Evolutionary conservation across 2,888 invertebrate species (phyloP).

Genomic region (Idaea biselata): DNA sequence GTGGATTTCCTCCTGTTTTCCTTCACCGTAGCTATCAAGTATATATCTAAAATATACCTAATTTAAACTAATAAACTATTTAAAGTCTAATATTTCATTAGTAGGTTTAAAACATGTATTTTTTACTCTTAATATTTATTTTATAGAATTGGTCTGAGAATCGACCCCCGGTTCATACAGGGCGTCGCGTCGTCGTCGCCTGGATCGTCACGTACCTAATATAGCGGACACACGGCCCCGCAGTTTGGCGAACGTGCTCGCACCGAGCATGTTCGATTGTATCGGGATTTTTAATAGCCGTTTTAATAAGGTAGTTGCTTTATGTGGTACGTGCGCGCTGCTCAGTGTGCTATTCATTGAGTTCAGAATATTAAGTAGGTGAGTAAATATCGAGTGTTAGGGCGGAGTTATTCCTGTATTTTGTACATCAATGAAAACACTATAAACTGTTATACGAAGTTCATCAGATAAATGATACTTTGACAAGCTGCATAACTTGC

Average conservation of each 20-base stretch:
- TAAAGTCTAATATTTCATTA: no score
- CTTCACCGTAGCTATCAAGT: no score
- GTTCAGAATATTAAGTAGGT: background rate
- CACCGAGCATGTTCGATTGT: slow-evolving; percentile 11
- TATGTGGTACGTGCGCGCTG: background rate
- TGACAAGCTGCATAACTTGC: no score
- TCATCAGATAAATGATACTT: no score
- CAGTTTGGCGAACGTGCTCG: slow-evolving; percentile 26
- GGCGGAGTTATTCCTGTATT: no score
- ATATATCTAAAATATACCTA: no score
- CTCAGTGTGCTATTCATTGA: background rate
- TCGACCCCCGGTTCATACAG: background rate
- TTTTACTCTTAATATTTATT: no score
- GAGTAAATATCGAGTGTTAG: background rate
- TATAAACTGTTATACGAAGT: no score
- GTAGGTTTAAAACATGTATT: no score
- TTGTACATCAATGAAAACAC: no score
- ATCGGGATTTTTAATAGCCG: slow-evolving; percentile 13
- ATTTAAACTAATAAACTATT: no score
- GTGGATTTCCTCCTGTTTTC: no score
- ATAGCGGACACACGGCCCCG: slow-evolving; percentile 34
- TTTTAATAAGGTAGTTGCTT: background rate
- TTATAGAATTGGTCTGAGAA: background rate
- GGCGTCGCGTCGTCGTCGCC: slow-evolving; percentile 17
- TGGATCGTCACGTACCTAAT: slow-evolving; percentile 45